Evolutionary conservation across 2,797 vertebrate species (phyloP).

Genomic region (Smutsia gigantea): DNA sequence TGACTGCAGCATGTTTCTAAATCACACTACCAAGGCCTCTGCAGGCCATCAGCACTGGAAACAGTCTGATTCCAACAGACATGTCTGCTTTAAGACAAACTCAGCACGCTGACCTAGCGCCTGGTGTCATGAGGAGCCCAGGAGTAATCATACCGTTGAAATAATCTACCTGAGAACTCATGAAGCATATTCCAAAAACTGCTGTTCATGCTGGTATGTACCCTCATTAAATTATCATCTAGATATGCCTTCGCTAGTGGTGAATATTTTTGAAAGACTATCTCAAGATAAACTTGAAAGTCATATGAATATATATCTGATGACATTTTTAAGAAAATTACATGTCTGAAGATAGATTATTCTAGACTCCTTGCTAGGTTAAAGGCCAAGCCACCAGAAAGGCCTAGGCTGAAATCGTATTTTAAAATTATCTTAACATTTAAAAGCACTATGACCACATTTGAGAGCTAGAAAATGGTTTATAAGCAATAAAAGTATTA

Average conservation of each 20-base stretch:
- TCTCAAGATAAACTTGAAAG: constrained; percentile 4
- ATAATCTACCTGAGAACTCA: not conserved
- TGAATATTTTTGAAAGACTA: not conserved
- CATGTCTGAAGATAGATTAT: not conserved
- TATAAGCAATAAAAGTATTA: constrained; percentile 15
- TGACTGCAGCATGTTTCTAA: not conserved
- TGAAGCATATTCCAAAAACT: not conserved
- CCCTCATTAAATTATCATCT: not conserved
- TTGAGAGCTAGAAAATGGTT: not conserved
- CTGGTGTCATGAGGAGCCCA: not conserved
- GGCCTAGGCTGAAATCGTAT: not conserved
- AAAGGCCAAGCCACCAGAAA: not conserved
- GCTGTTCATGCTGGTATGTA: not conserved
- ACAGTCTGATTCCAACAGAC: not conserved
- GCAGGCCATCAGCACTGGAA: not conserved
- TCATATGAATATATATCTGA: not conserved
- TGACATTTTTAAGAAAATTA: not conserved
- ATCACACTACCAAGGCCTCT: not conserved
- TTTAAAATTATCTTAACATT: not conserved
- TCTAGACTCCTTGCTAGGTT: not conserved
- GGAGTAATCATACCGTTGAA: not conserved
- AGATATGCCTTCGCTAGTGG: not conserved
- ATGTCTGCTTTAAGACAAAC: not conserved
- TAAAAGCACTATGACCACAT: not conserved
- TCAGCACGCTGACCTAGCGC: not conserved